phyloP scores from a whole-genome alignment of 2,888 invertebrate species.

The Chymomyza caudatula region DNA sequence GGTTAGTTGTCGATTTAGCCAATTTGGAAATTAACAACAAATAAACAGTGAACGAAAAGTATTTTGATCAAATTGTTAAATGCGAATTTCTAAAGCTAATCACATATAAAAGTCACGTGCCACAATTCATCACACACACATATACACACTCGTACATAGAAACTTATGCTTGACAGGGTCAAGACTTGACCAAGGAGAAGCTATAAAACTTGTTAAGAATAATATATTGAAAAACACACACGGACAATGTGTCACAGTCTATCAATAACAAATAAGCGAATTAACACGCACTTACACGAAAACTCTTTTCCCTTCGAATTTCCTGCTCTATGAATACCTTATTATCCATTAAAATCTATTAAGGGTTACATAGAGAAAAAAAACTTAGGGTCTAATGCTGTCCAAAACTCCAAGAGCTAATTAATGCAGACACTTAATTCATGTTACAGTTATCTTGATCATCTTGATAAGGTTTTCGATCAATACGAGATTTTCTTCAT shows the following conservation, averaged over 20 bases:
- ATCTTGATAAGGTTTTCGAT: no score
- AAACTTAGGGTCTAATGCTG: no score
- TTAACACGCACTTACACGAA: not conserved
- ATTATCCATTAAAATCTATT: constrained; percentile 37
- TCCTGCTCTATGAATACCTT: not conserved
- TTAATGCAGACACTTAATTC: no score
- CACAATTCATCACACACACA: constrained; percentile 33
- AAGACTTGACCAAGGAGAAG: constrained; percentile 60
- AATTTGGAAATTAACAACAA: constrained; percentile 9
- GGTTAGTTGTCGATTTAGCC: constrained; percentile 24
- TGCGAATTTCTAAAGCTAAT: constrained; percentile 27
- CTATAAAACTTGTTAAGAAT: constrained; percentile 54
- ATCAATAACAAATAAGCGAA: constrained; percentile 41
- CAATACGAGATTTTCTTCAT: no score
- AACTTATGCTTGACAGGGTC: constrained; percentile 18
- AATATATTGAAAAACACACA: constrained; percentile 6
- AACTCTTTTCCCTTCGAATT: not conserved
- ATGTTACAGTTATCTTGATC: no score
- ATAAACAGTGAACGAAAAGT: constrained; percentile 2
- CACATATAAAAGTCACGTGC: constrained; percentile 60
- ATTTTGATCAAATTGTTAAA: constrained; percentile 5
- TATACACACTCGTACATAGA: constrained; percentile 1
- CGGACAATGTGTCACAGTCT: constrained; percentile 33
- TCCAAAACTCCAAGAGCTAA: no score
- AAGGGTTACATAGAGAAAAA: not conserved